Evolutionary conservation across 2,797 vertebrate genomes (phyloP).

Genomic region (Rhinichthys osculus): DNA sequence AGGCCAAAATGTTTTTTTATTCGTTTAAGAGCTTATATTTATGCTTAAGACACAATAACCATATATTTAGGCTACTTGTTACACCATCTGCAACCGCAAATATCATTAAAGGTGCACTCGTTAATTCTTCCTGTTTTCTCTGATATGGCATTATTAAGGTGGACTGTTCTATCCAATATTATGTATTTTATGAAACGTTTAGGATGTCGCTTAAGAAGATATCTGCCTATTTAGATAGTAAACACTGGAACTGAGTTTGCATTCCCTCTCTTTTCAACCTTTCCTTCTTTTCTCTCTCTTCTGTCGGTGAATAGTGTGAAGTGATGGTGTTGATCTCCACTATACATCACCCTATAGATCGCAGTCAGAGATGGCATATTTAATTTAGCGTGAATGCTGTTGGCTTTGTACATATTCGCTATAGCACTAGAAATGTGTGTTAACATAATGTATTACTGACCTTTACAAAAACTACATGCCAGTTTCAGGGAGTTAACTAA

Average conservation of each 20-base stretch:
- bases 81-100: not conserved
- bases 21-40: not conserved
- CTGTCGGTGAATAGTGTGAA: not conserved
- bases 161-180: not conserved
- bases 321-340: not conserved
- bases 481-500: not conserved
- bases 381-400: not conserved
- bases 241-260: not conserved
- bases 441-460: slow-evolving; percentile 23
- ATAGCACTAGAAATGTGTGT: not conserved
- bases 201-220: not conserved
- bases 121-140: not conserved
- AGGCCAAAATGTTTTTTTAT: not conserved
- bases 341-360: not conserved
- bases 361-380: slow-evolving; percentile 2
- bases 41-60: not conserved
- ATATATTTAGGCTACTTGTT: not conserved
- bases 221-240: not conserved
- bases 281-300: not conserved
- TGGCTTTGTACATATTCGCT: not conserved
- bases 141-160: not conserved
- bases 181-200: not conserved
- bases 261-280: not conserved
- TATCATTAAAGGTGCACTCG: no score
- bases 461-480: not conserved